These are phyloP conservation scores for Zaprionus bogoriensis DNA, from an alignment of 2,888 invertebrate species.

Conservation along the genomic window DNA sequence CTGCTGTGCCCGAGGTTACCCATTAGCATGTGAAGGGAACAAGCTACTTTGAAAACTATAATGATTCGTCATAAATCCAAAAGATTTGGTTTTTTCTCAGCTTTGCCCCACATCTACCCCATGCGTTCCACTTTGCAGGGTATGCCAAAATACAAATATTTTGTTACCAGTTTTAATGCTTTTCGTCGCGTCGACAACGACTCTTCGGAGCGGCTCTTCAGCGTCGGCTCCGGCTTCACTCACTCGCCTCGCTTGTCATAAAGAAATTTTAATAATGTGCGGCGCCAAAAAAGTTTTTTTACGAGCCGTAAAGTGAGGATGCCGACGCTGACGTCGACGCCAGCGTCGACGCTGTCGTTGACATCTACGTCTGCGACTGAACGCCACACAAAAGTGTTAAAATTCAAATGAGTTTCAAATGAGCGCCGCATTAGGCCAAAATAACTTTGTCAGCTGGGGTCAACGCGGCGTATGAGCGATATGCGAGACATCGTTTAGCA, in stretches of 20 bases:
- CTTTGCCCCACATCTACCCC: neutral
- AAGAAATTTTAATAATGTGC: constrained; percentile 79
- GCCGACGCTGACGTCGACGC: constrained; percentile 25
- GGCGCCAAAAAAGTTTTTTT: constrained; percentile 76
- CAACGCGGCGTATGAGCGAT: constrained; percentile 63
- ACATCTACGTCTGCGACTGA: constrained; percentile 6
- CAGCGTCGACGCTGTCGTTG: neutral
- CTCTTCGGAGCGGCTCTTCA: constrained; percentile 49
- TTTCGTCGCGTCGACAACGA: constrained; percentile 70
- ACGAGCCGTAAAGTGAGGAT: constrained; percentile 55
- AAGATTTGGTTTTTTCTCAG: neutral
- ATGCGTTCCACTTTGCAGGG: neutral
- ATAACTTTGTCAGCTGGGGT: constrained; percentile 57
- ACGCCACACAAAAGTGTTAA: constrained; percentile 73
- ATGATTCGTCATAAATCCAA: neutral
- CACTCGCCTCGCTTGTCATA: constrained; percentile 69
- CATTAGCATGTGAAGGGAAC: constrained; percentile 6
- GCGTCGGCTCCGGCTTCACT: constrained; percentile 25
- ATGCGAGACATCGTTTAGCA: constrained; percentile 27
- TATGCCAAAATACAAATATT: constrained; percentile 61
- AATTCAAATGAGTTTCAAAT: constrained; percentile 73
- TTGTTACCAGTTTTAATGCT: constrained; percentile 77
- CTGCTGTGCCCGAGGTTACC: constrained; percentile 1
- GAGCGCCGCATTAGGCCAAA: constrained; percentile 51
- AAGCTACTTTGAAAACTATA: too few species aligned